Evolutionary conservation across 2,888 invertebrate species (phyloP), one percentile per base, ranked within the genome.

Genomic region (Coelogynopora nodosa): DNA sequence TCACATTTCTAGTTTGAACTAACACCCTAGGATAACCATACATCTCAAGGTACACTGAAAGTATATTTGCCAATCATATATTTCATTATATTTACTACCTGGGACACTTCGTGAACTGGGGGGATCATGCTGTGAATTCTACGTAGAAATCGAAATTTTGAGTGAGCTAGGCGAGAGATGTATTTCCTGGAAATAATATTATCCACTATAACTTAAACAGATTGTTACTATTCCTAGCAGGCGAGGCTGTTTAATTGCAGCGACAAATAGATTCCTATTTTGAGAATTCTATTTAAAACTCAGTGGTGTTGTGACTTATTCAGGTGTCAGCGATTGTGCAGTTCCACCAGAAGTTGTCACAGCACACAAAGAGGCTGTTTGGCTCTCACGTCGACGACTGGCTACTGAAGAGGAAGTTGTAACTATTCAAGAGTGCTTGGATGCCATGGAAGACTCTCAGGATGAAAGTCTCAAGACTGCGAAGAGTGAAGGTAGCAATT

Each of bases 401-500:
- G 74, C 74, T 2, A 74, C 74, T 23, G 74, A 74, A 74, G 74
- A 74, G 74, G 74, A 74, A 26, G 23, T 74, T 23, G 23, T 74
- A 26, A 74, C 5, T 2, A 74, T 10, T 74, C 74, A 74, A 74
- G 74, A 74, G 74, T 74, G 74, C 23, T 23, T 74, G 74, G 74
- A 74, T 74, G 23, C 18, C 23, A 23, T 74, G 5, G 5, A 5
- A 5, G 27, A 26, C 5, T 74, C 74, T 5, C 74, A 74, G 27
- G 74, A 74, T 23, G 74, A 74, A 23, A 74, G 74, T 23, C 2
- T 74, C 10, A 74, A 74, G 27, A 74, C 74, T 74, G 74, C 74
- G 18, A 74, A 74, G 23, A 74, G 74, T 74, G 74, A 74, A 74
- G 74, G 74, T 74, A 74, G n/a, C n/a, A n/a, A n/a, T n/a, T n/a